Base-by-base conservation (phyloP, 1,140 invertebrate genomes). In the Dryas iulia region DNA sequence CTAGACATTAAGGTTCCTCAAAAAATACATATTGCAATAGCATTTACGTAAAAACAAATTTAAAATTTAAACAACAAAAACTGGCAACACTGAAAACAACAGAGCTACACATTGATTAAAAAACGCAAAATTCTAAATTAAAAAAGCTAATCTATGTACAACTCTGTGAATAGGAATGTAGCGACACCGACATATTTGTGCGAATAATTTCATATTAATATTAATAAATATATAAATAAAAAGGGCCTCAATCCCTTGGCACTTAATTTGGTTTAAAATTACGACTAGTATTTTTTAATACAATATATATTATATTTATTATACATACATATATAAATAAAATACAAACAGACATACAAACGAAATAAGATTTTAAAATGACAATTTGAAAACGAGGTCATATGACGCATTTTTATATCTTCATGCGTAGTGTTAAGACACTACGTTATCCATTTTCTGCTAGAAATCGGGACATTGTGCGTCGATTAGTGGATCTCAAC, bases 171-270 rank as follows among this genome's bases (percentile, higher is more conserved):
- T 28, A 11, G 65, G 65, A 66, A 66, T 66, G 65, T 66, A 59
- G 65, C 65, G 65, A 66, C 65, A 60, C 59, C 33, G 30, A 66
- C 26, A 60, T 21, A 54, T 24, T 66, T 66, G 65, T 66, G 65
- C 65, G 58, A 59, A n/a, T 23, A 57, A 25, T 58, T 47, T 3
- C 23, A 28, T 57, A 28, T 57, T 10, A 14, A 47, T 21, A 21
- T 6, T 18, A 18, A 1, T 14, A 47, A 47, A 47, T 47, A 47
- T 1, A n/a, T n/a, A n/a, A 28, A 24, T 26, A 57, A 11, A 66
- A 54, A 66, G 65, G 35, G 39, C 31, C 2, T 53, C 52, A 59
- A 66, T 54, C 57, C 57, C 65, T 66, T 66, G 65, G 65, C 65
- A 66, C 65, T 66, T 59, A 33, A 10, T 30, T 66, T 66, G 35